phyloP scores from a whole-genome alignment of 2,113 vertebrate genomes.

The Rhizomys pruinosus region DNA sequence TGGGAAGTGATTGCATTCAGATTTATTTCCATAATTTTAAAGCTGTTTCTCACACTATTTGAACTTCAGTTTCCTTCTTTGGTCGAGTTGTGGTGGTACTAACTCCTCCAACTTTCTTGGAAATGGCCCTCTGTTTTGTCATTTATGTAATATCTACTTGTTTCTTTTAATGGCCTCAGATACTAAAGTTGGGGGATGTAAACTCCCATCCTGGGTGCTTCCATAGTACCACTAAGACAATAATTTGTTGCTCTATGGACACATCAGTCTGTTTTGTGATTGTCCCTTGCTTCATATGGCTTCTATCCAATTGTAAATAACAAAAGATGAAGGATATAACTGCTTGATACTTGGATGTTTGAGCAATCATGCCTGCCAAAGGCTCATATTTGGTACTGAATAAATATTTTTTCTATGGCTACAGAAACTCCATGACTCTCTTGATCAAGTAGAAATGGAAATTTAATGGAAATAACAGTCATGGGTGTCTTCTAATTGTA shows the following conservation, averaged over 20 bases:
- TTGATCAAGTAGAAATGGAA: rapidly evolving
- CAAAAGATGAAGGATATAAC: no score
- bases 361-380: no score
- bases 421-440: neutral
- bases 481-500: neutral
- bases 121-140: neutral
- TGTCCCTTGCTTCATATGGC: rapidly evolving
- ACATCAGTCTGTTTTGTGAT: no score
- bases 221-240: neutral
- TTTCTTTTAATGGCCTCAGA: neutral
- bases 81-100: no score
- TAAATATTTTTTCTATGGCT: neutral
- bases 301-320: neutral
- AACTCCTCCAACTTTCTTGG: neutral
- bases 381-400: neutral
- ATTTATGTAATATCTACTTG: neutral
- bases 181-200: neutral
- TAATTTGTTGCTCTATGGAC: no score
- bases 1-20: neutral
- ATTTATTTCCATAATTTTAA: neutral
- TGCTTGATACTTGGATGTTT: neutral
- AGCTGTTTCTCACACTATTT: neutral
- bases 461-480: neutral
- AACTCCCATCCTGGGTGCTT: neutral
- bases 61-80: neutral